Evolutionary conservation across 2,113 vertebrate species (phyloP).

Genomic region (Muntiacus reevesi): DNA sequence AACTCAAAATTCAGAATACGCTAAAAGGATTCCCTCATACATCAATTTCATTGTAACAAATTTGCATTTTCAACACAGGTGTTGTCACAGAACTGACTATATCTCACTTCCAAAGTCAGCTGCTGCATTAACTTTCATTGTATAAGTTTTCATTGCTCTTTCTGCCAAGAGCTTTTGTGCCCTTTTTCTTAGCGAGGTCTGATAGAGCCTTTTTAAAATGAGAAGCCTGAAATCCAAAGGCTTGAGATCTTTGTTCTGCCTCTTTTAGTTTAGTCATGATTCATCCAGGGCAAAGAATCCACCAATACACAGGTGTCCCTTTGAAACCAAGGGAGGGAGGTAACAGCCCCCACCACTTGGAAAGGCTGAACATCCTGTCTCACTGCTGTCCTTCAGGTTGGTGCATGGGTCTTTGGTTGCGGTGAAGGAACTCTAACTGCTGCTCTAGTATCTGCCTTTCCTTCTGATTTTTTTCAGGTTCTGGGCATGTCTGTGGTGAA

Average conservation of each 20-base stretch:
- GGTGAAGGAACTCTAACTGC: neutral
- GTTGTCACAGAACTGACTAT: neutral
- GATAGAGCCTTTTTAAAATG: neutral
- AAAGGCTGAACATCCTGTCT: neutral
- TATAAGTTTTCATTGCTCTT: neutral
- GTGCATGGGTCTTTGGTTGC: neutral
- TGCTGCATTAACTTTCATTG: neutral
- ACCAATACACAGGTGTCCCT: neutral
- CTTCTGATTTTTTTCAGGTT: constrained; percentile 65
- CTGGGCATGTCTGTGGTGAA: constrained; percentile 69
- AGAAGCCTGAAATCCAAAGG: neutral
- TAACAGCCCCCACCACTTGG: fast-evolving
- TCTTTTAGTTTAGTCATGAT: neutral
- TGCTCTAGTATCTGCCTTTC: constrained; percentile 5
- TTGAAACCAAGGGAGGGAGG: neutral
- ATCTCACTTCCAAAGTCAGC: neutral
- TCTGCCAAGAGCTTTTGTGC: neutral
- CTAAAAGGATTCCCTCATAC: neutral
- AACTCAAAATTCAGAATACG: neutral
- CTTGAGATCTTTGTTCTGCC: neutral
- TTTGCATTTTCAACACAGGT: neutral
- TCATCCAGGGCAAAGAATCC: neutral
- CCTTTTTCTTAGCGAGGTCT: neutral
- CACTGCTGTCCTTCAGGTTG: neutral
- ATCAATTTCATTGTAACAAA: neutral